Evolutionary conservation across 2,888 invertebrate species (phyloP), one percentile per base, ranked within the genome.

Genomic region (Andrena fulva): DNA sequence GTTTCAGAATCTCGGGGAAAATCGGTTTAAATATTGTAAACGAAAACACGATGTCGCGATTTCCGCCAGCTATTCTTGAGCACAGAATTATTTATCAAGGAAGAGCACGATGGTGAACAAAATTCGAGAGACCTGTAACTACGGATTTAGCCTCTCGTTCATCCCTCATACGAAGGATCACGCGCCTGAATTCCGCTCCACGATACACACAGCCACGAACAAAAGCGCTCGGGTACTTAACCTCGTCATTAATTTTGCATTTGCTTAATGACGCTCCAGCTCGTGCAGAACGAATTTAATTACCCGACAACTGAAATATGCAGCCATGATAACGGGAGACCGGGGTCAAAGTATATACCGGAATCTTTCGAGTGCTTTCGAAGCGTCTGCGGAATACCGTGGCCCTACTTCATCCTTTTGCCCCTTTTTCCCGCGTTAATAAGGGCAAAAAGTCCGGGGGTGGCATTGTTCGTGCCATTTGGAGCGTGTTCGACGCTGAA

Each of bases 381-480:
- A 56, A 71, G 24, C 4, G 5, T 24, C 60, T 7, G 33, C 24
- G 78, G 50, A 73, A 42, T 16, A 24, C 12, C 68, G 16, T 12
- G 35, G 48, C 56, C 29, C 31, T n/a, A 10, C n/a, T 24, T 8
- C 12, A n/a, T 27, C 1, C 6, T 12, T 54, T 24, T 5, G 16
- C 16, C 20, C 27, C n/a, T 56, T 31, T 59, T 48, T 16, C 29
- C 4, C 10, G 29, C 60, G 62, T 72, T 80, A 73, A 81, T 73
- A 72, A 73, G 56, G 33, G 59, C 16, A 66, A 85, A 77, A 85
- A 52, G 50, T 54, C 48, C n/a, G 12, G 42, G 35, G 68, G 69
- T 0, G 29, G 74, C 72, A 71, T 82, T 73, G 78, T 86, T 81
- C 72, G 63, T 56, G 56, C 59, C 64, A 81, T 82, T 85, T 85